Evolutionary conservation across 2,797 vertebrate genomes (phyloP), one percentile per base, ranked within the genome.

Genomic region (Acrossocheilus wenchowensis): DNA sequence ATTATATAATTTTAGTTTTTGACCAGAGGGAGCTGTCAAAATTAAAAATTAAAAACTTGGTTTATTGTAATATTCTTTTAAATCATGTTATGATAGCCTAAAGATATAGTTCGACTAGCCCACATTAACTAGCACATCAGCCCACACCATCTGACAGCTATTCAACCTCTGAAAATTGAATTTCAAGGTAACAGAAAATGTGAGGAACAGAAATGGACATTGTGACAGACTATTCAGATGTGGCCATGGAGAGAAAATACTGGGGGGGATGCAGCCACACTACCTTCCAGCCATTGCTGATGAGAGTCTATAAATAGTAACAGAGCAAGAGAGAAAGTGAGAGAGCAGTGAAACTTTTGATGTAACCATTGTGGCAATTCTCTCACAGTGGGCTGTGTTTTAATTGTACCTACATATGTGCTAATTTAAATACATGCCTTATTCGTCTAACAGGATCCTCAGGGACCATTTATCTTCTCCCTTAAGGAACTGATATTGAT

Each of bases 291-390:
- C 80, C 64, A 85, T 57, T 84, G 71, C 86, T 71, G 66, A 89
- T 85, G 81, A 82, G 77, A 72, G 86, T 87, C 93, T 95, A 95
- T 95, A 94, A 95, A 95, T 96, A 95, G 94, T 92, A 86, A 83
- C 4, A 78, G 86, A 84, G 82, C 88, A 11, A 52, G 75, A 9
- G 52, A 75, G 36, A 84, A 21, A 62, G 43, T 82, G 68, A 57
- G 77, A 23, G 64, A 52, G 57, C 39, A 69, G 12, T 91, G 91
- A 93, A 34, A 77, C 52, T 79, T 86, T 82, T 86, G 89, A 89
- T 85, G 89, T 89, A 83, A 84, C 64, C 66, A 66, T 71, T 72
- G 71, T 50, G 8, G 74, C 71, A 72, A 77, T 84, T 86, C 64
- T 83, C 71, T 77, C 15, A 23, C 48, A 57, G 78, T 73, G 48